Conservation (phyloP, 2,797 vertebrate species). For the Poeciliopsis paucimaculata region DNA sequence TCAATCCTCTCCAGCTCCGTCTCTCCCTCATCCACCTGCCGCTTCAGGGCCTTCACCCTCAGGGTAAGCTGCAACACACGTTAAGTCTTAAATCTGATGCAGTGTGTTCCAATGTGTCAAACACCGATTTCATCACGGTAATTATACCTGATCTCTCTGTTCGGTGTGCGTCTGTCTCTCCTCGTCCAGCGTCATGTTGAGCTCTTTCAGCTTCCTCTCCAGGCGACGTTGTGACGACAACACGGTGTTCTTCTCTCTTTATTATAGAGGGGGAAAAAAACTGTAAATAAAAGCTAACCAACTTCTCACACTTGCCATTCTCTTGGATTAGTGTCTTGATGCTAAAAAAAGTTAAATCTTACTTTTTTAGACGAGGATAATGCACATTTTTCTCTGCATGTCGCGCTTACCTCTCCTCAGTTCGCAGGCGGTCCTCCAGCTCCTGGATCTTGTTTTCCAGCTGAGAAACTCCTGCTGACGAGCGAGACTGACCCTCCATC, state of each 20-base stretch:
- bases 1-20: slow-evolving; percentile 93
- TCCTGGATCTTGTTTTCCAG: slow-evolving; percentile 89
- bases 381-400: background rate
- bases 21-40: slow-evolving; percentile 95
- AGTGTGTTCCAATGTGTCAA: background rate
- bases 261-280: background rate
- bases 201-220: slow-evolving; percentile 93
- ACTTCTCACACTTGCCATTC: background rate
- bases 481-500: slow-evolving; percentile 88
- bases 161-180: slow-evolving; percentile 89
- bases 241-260: slow-evolving; percentile 86
- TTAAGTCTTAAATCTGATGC: background rate
- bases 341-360: background rate
- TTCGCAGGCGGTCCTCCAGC: slow-evolving; percentile 87
- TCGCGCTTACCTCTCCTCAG: slow-evolving; percentile 85
- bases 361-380: background rate
- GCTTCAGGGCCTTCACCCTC: slow-evolving; percentile 93
- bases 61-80: slow-evolving; percentile 82
- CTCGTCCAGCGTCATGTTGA: slow-evolving; percentile 90
- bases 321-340: background rate
- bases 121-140: background rate
- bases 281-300: background rate
- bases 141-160: slow-evolving; percentile 91
- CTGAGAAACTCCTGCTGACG: slow-evolving; percentile 84
- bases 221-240: slow-evolving; percentile 88